phyloP scores from a whole-genome alignment of 2,113 vertebrate genomes.

The Phrynosoma platyrhinos region DNA sequence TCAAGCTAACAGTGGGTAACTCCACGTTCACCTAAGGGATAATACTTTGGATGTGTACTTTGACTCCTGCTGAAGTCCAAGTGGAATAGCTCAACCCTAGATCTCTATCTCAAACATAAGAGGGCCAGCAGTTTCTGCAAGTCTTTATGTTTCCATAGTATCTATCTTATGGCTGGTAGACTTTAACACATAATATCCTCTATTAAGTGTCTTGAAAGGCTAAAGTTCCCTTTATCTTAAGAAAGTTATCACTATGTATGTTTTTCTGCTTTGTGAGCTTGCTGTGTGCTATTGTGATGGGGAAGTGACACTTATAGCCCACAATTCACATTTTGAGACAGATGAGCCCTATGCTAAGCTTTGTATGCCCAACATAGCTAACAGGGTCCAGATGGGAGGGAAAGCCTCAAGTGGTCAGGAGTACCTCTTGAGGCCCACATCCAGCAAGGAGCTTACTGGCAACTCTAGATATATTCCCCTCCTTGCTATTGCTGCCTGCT shows the following conservation, averaged over 20 bases:
- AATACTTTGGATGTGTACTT: slow-evolving; percentile 61
- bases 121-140: slow-evolving; percentile 34
- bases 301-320: not conserved
- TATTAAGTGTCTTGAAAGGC: slow-evolving; percentile 39
- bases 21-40: not conserved
- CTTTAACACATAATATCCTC: slow-evolving; percentile 47
- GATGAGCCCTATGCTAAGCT: not conserved
- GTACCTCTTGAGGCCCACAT: not conserved
- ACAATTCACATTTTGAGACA: too few relatives aligned
- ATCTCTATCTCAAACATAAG: slow-evolving; percentile 52
- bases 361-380: not conserved
- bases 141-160: slow-evolving; percentile 45
- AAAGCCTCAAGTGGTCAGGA: not conserved
- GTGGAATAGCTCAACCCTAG: slow-evolving; percentile 53
- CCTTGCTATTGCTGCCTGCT: not conserved
- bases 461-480: not conserved
- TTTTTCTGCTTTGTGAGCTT: slow-evolving; percentile 17
- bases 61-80: slow-evolving; percentile 65
- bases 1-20: slow-evolving; percentile 19
- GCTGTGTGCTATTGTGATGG: not conserved
- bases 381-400: not conserved
- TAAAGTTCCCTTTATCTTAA: slow-evolving; percentile 50
- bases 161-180: slow-evolving; percentile 33
- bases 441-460: not conserved
- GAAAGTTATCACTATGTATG: slow-evolving; percentile 9